Percentiles rank a stretch among this genome's conserved stretches.
These are phyloP conservation scores for Myopa tessellatipennis DNA, from an alignment of 2,888 invertebrate genomes.

Conservation along the genomic window DNA sequence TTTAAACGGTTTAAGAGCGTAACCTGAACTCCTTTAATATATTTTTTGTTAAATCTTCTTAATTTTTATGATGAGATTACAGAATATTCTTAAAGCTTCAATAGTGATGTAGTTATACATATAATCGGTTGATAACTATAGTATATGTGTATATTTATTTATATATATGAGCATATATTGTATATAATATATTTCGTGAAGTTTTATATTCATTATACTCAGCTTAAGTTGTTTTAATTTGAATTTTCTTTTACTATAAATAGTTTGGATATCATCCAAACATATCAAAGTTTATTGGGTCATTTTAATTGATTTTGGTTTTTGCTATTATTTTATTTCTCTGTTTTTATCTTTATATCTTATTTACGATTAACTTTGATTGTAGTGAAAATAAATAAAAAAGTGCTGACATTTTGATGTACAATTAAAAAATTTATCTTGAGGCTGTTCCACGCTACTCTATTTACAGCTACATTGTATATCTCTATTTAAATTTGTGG, in stretches of 20 bases:
- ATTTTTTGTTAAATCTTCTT: too few species aligned
- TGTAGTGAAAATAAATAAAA: neutral
- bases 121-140: too few species aligned
- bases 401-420: constrained; percentile 21
- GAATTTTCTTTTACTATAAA: neutral
- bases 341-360: neutral
- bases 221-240: too few species aligned
- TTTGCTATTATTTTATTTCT: neutral
- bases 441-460: neutral
- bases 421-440: constrained; percentile 16
- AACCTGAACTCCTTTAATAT: too few species aligned
- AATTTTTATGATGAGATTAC: too few species aligned
- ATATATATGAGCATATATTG: too few species aligned
- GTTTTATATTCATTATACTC: too few species aligned
- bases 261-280: constrained; percentile 32
- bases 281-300: constrained; percentile 41
- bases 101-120: too few species aligned
- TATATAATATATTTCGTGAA: too few species aligned
- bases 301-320: constrained; percentile 33
- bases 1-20: too few species aligned
- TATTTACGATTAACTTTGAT: constrained; percentile 1
- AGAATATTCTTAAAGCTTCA: too few species aligned
- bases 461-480: neutral
- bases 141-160: too few species aligned
- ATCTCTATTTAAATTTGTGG: neutral